Evolutionary conservation across 2,797 vertebrate genomes (phyloP), one percentile per base, ranked within the genome.

Genomic region (Melopsittacus undulatus): DNA sequence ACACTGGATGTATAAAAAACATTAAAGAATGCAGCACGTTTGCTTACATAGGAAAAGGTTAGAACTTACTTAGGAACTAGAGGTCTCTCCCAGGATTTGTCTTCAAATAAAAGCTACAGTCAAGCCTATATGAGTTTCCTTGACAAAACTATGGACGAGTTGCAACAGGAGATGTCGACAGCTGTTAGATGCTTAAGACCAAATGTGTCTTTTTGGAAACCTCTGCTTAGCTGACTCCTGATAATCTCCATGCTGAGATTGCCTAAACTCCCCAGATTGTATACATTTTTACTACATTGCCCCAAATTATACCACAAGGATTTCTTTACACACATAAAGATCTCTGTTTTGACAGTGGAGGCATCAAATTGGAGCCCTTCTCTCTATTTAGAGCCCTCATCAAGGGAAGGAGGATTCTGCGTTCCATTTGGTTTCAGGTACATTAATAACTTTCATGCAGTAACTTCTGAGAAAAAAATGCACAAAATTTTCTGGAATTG

Each of bases 21-120:
- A 48, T 93, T 89, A 74, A 77, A 90, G 78, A 90, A 85, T 46
- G 72, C 92, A 76, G 30, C 34, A 74, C 0, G 1, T 94, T 88
- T 95, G 78, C 86, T 96, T 96, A 93, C 88, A 80, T 67, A 93
- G 86, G 88, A 92, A 95, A 94, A 94, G 91, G 91, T 95, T 94
- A 87, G 92, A 94, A 96, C 68, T 85, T 86, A 61, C 34, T 81
- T 57, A 79, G 72, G 86, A 77, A 51, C 61, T 89, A 62, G 36
- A 90, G 56, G 38, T 68, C 10, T 94, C 91, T 89, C 92, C 24
- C 24, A 87, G 90, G 94, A 87, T 87, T 95, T 91, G 17, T 76
- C 68, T 91, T 92, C 78, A 90, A 92, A 96, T 85, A 93, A 90
- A 92, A 80, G 27, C 72, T 82, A 23, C 23, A 61, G 43, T 38